These are phyloP conservation scores for Cisticola juncidis DNA, from an alignment of 2,113 vertebrate species.

Conservation along the genomic window DNA sequence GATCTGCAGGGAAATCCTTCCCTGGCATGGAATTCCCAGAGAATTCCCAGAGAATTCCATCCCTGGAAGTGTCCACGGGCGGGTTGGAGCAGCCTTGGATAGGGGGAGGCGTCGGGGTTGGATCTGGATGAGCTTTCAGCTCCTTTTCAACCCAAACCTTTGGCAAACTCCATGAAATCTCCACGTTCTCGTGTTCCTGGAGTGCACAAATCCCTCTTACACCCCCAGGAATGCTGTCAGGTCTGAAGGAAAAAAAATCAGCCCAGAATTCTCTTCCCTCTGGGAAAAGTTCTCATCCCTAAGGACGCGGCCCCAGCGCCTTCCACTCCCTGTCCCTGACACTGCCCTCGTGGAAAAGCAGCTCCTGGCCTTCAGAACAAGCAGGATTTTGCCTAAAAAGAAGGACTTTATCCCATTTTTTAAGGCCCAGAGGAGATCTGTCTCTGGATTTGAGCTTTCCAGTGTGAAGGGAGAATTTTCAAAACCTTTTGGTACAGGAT, in stretches of 20 bases:
- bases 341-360: background rate
- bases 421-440: background rate
- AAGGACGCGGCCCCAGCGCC: accelerated
- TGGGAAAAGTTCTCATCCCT: background rate
- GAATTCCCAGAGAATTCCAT: background rate
- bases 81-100: background rate
- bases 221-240: accelerated
- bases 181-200: background rate
- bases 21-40: no score
- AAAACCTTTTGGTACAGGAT: background rate
- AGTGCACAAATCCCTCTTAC: background rate
- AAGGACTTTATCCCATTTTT: background rate
- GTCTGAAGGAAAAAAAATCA: background rate
- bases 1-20: background rate
- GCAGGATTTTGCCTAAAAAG: background rate
- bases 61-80: background rate
- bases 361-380: background rate
- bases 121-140: background rate
- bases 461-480: background rate
- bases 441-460: background rate
- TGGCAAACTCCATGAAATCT: background rate
- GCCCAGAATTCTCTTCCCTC: background rate
- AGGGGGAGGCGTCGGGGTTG: accelerated
- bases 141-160: background rate
- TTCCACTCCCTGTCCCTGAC: background rate